phyloP scores from a whole-genome alignment of 2,797 vertebrate genomes.

The Notolabrus celidotus region DNA sequence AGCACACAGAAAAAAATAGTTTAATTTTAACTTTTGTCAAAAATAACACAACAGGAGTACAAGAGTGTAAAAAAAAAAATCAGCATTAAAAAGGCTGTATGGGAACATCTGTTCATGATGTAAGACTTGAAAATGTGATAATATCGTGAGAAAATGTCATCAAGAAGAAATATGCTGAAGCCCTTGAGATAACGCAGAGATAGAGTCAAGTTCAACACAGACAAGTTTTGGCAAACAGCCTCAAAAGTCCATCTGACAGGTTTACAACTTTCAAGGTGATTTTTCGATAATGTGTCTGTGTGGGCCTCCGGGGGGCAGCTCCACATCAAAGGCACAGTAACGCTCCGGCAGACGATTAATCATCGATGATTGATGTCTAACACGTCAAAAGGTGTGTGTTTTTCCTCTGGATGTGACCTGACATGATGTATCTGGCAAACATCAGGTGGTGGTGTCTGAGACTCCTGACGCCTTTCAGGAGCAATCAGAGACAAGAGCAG shows the following conservation, averaged over 20 bases:
- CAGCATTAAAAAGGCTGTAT: not conserved
- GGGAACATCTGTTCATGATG: constrained; percentile 3
- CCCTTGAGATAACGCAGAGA: not conserved
- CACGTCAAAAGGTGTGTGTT: constrained; percentile 57
- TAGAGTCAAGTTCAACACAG: constrained; percentile 15
- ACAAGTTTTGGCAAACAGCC: constrained; percentile 57
- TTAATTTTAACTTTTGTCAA: not conserved
- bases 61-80: not conserved
- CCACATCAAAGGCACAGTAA: constrained; percentile 66
- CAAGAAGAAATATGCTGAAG: not conserved
- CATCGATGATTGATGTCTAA: constrained; percentile 67
- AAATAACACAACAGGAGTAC: not conserved
- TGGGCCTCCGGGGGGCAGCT: constrained; percentile 49
- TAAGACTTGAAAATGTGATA: not conserved
- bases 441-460: constrained; percentile 46
- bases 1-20: constrained; percentile 16
- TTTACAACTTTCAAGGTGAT: constrained; percentile 68
- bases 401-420: constrained; percentile 59
- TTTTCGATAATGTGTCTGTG: constrained; percentile 58
- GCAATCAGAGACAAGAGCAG: constrained; percentile 10
- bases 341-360: constrained; percentile 67
- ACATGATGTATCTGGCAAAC: constrained; percentile 65
- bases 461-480: constrained; percentile 32
- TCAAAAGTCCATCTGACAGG: constrained; percentile 52
- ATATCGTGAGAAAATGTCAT: not conserved